Evolutionary conservation across 2,888 invertebrate genomes (phyloP).

Genomic region (Palloptera scutellata): DNA sequence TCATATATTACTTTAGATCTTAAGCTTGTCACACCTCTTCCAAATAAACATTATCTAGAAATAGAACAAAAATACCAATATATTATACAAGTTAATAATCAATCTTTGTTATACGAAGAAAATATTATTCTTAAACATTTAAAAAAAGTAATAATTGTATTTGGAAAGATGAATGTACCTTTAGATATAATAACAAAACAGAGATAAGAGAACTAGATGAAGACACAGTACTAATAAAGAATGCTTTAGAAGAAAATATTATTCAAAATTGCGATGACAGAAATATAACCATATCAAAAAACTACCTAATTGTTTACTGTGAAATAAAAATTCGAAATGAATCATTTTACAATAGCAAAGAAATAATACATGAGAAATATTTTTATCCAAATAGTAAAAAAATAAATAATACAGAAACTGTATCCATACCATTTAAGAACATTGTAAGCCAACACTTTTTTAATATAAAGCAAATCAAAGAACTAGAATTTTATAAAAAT

Average conservation of each 20-base stretch:
- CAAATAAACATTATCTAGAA: not conserved
- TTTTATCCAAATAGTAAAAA: no score
- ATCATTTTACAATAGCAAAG: no score
- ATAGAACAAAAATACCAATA: not conserved
- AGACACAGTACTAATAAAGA: not conserved
- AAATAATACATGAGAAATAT: no score
- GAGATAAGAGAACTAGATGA: not conserved
- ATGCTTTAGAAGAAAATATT: not conserved
- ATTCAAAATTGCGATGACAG: not conserved
- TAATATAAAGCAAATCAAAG: no score
- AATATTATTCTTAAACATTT: not conserved
- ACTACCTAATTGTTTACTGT: no score
- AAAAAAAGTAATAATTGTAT: not conserved
- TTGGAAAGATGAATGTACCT: not conserved
- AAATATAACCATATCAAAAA: no score
- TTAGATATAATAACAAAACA: not conserved
- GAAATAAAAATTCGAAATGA: no score
- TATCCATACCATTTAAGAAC: no score
- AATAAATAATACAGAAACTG: no score
- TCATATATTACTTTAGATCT: not conserved
- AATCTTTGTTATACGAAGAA: not conserved
- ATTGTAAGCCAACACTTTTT: no score
- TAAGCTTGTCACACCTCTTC: not conserved
- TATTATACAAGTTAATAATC: not conserved
- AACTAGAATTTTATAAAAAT: no score